Evolutionary conservation across 1,140 invertebrate genomes (phyloP).

Genomic region (Nymphalis io): DNA sequence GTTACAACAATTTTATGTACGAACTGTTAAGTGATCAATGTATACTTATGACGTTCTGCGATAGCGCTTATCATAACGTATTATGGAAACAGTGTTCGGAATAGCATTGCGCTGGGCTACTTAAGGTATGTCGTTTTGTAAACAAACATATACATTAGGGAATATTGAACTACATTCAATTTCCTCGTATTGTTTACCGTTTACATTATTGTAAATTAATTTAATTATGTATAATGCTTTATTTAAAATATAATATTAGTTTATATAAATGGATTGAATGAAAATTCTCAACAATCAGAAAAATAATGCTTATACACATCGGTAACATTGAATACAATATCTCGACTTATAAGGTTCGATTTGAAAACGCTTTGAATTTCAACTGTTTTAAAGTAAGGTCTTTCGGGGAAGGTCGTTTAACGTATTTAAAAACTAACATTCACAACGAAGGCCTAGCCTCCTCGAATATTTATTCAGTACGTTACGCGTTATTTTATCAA

Average conservation of each 20-base stretch:
- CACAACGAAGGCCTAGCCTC: conserved; percentile 2
- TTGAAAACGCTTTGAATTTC: conserved; percentile 20
- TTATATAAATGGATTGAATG: not conserved
- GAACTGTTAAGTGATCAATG: conserved; percentile 35
- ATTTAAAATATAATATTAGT: not conserved
- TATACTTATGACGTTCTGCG: conserved; percentile 36
- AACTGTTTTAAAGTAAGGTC: conserved; percentile 13
- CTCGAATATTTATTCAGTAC: not conserved
- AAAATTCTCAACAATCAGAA: conserved; percentile 24
- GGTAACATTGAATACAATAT: conserved; percentile 16
- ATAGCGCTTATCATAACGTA: conserved; percentile 17
- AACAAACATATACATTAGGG: conserved; percentile 8
- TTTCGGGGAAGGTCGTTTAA: conserved; percentile 1
- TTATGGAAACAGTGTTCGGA: conserved; percentile 45
- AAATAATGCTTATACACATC: conserved; percentile 10
- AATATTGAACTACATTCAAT: not conserved
- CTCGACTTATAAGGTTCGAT: conserved; percentile 18
- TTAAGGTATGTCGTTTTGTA: conserved; percentile 42
- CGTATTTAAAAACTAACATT: conserved; percentile 11
- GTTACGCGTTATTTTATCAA: conserved; percentile 1
- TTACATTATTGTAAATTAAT: not conserved
- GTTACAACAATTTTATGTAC: conserved; percentile 44
- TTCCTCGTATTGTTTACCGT: not conserved
- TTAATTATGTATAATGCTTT: not conserved
- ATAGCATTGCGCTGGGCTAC: conserved; percentile 39